Conservation (phyloP, 1,140 invertebrate genomes). For the Hirudo medicinalis region DNA sequence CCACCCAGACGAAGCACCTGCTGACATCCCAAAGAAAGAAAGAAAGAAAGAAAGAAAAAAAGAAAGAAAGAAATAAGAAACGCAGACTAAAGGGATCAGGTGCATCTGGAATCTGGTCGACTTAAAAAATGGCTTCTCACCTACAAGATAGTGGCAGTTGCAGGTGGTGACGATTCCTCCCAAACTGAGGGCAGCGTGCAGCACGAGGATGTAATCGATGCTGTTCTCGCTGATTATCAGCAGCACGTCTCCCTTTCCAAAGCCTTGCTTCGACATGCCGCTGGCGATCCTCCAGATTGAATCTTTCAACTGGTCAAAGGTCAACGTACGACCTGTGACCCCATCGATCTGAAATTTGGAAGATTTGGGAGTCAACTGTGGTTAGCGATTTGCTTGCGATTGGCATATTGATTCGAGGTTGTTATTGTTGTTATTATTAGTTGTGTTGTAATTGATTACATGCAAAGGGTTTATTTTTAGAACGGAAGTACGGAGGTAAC, state of each 20-base stretch:
- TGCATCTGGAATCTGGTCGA: neutral
- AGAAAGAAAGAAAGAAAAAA: too few species aligned
- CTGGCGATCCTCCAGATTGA: conserved; percentile 9
- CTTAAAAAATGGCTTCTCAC: neutral
- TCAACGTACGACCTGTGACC: conserved; percentile 3
- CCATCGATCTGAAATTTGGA: conserved; percentile 3
- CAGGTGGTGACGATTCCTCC: conserved; percentile 11
- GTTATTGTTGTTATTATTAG: too few species aligned
- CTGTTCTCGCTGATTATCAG: conserved; percentile 13
- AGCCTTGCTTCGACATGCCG: neutral
- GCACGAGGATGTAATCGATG: conserved; percentile 14
- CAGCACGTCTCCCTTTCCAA: neutral
- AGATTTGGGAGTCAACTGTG: too few species aligned
- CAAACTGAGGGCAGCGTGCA: conserved; percentile 10
- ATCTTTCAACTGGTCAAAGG: conserved; percentile 11
- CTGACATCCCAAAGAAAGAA: too few species aligned
- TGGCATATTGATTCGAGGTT: too few species aligned
- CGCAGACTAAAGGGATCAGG: neutral
- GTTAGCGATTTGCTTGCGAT: too few species aligned
- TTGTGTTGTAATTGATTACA: too few species aligned
- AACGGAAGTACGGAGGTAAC: too few species aligned
- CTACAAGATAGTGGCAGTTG: conserved; percentile 11
- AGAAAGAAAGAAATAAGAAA: neutral
- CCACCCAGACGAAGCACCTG: too few species aligned
- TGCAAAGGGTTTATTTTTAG: too few species aligned